Base-by-base conservation (phyloP, 1,140 invertebrate genomes). In the Chlorops oryzae region DNA sequence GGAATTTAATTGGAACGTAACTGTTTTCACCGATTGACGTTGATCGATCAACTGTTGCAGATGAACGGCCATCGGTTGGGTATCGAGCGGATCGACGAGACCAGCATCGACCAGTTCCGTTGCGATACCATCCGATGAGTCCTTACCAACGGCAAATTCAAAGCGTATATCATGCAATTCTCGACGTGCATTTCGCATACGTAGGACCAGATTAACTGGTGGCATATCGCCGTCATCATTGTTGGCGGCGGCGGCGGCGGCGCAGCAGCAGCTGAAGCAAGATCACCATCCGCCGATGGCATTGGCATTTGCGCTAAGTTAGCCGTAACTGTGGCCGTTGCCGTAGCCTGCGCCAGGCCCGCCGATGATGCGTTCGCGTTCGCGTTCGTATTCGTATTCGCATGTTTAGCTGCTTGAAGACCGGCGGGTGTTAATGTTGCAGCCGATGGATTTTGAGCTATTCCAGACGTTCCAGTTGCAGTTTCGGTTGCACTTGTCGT, bases 131-230 rank as follows among this genome's bases (percentile, higher is more conserved):
- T 96, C 91, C 0, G 93, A 84, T 0, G 90, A 90, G 73, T 98
- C 95, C 74, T 90, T 85, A 3, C 90, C 90, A 12, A 88, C 82
- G 3, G 87, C 84, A 73, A 92, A 99, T 71, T 98, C 93, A 73
- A 98, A 98, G 59, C 93, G 82, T 56, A 98, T 99, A 68, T 99
- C 96, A 73, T 98, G 98, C 28, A 98, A 73, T 74, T 98, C 95
- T 49, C 87, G 78, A 58, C 85, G 87, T 35, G 87, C 79, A 76
- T 98, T 98, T 57, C 87, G 82, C 78, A 92, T 85, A 73, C 88
- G 80, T 50, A 92, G 76, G 7, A 91, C 88, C 58, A 92, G 75
- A 75, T 90, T 89, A 52, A 78, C 74, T 6, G 75, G 75, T 21
- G 75, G 74, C 38, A 59, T 58, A n/a, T 71, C 61, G 13, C 46